These are phyloP conservation scores for Xylota sylvarum DNA, from an alignment of 2,888 invertebrate genomes.

Conservation along the genomic window DNA sequence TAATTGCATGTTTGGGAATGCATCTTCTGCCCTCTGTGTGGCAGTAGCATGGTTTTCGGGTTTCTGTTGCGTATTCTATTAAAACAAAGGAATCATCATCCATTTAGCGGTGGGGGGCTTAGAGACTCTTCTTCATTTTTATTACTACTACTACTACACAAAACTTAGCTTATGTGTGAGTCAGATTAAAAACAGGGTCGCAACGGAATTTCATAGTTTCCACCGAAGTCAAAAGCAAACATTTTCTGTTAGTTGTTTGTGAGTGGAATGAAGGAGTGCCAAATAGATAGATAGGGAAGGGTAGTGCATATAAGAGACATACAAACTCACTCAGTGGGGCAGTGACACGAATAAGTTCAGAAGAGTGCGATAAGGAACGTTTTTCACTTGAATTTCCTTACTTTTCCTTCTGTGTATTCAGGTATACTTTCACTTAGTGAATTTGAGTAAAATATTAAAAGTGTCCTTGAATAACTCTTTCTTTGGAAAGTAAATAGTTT, in stretches of 20 bases:
- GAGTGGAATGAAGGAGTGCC: not conserved
- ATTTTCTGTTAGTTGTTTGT: slow-evolving; percentile 18
- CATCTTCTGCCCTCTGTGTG: slow-evolving; percentile 22
- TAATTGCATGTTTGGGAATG: slow-evolving; percentile 52
- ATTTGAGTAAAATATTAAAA: slow-evolving; percentile 8
- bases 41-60: slow-evolving; percentile 7
- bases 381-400: not conserved
- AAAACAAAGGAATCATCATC: slow-evolving; percentile 30
- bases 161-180: not conserved
- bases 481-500: not conserved
- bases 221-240: slow-evolving; percentile 39
- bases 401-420: slow-evolving; percentile 7
- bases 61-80: slow-evolving; percentile 15
- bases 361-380: slow-evolving; percentile 2
- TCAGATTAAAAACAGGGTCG: slow-evolving; percentile 46
- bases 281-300: slow-evolving; percentile 17
- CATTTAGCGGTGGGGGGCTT: slow-evolving; percentile 1
- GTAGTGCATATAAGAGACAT: slow-evolving; percentile 20
- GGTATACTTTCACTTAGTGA: not conserved
- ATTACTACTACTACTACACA: not conserved
- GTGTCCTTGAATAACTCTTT: not conserved
- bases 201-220: slow-evolving; percentile 32
- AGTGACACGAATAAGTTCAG: slow-evolving; percentile 21
- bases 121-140: slow-evolving; percentile 5
- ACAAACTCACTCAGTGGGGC: slow-evolving; percentile 15